Percentiles rank a stretch among this genome's conserved stretches.
Conservation (phyloP, 2,113 vertebrate species). For the Psettodes erumei region DNA sequence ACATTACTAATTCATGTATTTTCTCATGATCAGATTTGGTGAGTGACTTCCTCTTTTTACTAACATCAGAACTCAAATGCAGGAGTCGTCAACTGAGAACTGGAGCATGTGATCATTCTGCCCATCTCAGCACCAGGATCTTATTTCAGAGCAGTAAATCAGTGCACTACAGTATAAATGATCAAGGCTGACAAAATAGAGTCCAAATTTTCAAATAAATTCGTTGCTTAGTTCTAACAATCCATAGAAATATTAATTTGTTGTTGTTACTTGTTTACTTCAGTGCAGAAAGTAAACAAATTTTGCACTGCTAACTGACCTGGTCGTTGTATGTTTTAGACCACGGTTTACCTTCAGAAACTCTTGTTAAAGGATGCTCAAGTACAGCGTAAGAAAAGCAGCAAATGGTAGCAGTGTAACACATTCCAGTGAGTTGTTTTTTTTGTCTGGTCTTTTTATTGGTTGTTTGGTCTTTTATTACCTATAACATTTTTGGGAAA, state of each 20-base stretch:
- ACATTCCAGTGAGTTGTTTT: conserved; percentile 1
- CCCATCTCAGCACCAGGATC: not conserved
- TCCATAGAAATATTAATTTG: no score
- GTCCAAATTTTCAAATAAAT: conserved; percentile 32
- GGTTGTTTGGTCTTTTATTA: conserved; percentile 20
- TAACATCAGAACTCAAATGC: conserved; percentile 5
- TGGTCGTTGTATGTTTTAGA: conserved; percentile 34
- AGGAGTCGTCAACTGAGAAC: conserved; percentile 18
- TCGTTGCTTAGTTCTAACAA: conserved; percentile 52
- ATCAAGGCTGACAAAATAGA: not conserved
- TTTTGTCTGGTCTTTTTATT: not conserved
- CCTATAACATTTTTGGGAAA: conserved; percentile 12
- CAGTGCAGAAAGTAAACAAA: conserved; percentile 59
- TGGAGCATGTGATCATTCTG: conserved; percentile 1
- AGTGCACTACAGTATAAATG: not conserved
- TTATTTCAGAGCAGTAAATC: conserved; percentile 12
- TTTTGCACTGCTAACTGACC: conserved; percentile 37
- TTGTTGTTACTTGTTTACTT: conserved; percentile 43
- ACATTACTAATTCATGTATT: conserved; percentile 1
- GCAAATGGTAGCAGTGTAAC: conserved; percentile 30
- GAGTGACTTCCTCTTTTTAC: conserved; percentile 29
- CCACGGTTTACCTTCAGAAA: conserved; percentile 64
- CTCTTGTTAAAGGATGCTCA: conserved; percentile 34
- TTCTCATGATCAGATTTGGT: conserved; percentile 34
- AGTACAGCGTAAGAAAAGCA: conserved; percentile 18